Conservation (phyloP, 2,113 vertebrate genomes). For the Acrocephalus kingi region DNA sequence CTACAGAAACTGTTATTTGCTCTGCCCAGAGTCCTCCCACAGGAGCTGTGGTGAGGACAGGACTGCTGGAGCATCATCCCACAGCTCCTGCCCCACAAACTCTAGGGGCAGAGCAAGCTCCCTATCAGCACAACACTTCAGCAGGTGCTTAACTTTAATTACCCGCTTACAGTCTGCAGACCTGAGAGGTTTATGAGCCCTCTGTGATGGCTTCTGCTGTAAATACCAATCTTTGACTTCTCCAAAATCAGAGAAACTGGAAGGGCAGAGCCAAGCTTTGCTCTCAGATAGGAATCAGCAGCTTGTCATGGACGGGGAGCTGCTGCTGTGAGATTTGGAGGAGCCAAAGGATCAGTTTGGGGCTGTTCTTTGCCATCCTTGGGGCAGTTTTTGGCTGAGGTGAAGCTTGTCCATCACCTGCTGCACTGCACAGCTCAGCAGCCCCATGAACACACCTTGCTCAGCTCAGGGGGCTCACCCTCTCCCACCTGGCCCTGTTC, state of each 20-base stretch:
- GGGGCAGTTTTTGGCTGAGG: not conserved
- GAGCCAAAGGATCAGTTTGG: not conserved
- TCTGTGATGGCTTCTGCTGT: not conserved
- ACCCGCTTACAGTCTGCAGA: conserved; percentile 6
- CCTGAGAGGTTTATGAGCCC: conserved; percentile 31
- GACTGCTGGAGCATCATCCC: not conserved
- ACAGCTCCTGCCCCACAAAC: not conserved
- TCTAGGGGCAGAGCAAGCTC: not conserved
- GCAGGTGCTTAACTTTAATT: conserved; percentile 30
- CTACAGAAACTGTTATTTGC: fast-evolving
- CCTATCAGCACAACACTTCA: not conserved
- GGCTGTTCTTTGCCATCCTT: not conserved
- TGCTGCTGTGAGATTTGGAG: not conserved
- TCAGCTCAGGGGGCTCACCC: not conserved
- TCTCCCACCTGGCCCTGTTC: fast-evolving
- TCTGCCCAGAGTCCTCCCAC: fast-evolving
- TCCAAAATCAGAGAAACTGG: not conserved
- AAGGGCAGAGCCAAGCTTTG: not conserved
- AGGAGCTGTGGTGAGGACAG: not conserved
- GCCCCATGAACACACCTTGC: fast-evolving
- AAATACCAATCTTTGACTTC: not conserved
- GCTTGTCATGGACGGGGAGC: not conserved
- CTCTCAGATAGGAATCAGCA: not conserved
- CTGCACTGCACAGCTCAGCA: not conserved
- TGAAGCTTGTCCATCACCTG: fast-evolving